Conservation (phyloP, 2,797 vertebrate species). For the Enteromius thamalakanensis region DNA sequence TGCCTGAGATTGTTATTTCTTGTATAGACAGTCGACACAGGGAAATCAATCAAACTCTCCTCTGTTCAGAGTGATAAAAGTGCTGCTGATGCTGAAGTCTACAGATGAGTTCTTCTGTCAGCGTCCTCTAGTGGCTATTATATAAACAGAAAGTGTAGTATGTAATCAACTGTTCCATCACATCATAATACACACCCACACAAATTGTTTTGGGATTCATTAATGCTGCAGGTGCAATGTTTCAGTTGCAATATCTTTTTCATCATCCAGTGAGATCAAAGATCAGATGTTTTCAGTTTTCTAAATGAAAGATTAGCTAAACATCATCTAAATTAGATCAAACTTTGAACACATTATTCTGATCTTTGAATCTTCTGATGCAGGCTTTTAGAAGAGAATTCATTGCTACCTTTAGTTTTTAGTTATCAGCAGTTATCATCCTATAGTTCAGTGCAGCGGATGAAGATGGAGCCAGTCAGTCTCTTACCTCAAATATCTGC, state of each 20-base stretch:
- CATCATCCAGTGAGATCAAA: constrained; percentile 41
- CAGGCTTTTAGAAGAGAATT: constrained; percentile 11
- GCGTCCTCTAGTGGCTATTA: constrained; percentile 14
- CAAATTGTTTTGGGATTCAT: not conserved
- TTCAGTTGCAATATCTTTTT: constrained; percentile 32
- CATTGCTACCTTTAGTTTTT: not conserved
- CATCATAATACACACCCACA: constrained; percentile 6
- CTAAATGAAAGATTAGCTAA: not conserved
- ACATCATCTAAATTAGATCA: not conserved
- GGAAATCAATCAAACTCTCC: not conserved
- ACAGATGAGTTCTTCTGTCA: constrained; percentile 1
- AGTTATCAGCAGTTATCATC: not conserved
- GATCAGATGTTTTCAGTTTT: constrained; percentile 47
- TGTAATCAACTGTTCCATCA: constrained; percentile 14
- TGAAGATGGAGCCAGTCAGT: constrained; percentile 2
- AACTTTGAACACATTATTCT: constrained; percentile 4
- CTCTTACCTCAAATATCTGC: constrained; percentile 11
- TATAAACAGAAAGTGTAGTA: not conserved
- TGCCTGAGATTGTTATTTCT: not conserved
- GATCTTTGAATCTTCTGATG: constrained; percentile 35
- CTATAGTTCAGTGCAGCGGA: not conserved
- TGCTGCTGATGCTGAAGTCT: not conserved
- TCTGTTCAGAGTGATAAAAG: not conserved
- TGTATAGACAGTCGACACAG: not conserved
- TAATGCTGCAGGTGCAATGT: not conserved